Percentiles rank a stretch among this genome's conserved stretches.
Conservation (phyloP, 2,888 invertebrate species). For the Cosmia pyralina region DNA sequence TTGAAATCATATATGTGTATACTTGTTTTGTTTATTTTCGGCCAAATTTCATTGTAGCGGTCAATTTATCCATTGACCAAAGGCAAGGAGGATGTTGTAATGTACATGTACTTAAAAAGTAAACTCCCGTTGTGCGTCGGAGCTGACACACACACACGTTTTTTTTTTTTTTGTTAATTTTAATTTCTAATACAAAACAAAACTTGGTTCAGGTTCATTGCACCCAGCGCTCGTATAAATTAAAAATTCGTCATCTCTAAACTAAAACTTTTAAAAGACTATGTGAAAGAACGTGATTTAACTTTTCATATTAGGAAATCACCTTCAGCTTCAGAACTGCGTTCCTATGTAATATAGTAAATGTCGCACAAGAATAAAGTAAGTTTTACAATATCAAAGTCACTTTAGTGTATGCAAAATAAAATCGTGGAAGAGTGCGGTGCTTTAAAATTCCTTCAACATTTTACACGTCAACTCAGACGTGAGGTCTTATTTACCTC, state of each 20-base stretch:
- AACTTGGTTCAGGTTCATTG: not conserved
- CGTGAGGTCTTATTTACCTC: conserved; percentile 63
- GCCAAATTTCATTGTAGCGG: too few species aligned
- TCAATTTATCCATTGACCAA: too few species aligned
- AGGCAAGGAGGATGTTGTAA: too few species aligned
- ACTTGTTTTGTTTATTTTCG: too few species aligned
- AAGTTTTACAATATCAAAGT: conserved; percentile 41
- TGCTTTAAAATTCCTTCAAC: conserved; percentile 59
- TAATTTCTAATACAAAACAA: too few species aligned
- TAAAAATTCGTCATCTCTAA: not conserved
- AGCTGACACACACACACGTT: too few species aligned
- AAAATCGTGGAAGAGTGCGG: conserved; percentile 51
- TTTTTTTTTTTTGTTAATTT: too few species aligned
- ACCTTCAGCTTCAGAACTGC: not conserved
- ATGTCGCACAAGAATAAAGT: conserved; percentile 25
- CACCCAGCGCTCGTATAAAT: not conserved
- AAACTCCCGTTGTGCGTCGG: too few species aligned
- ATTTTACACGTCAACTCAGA: conserved; percentile 56
- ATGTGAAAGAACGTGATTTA: not conserved
- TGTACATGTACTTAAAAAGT: too few species aligned
- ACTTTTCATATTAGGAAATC: not conserved
- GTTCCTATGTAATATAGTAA: not conserved
- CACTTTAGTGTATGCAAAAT: conserved; percentile 40
- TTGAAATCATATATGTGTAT: too few species aligned
- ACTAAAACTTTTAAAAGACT: not conserved